These are phyloP conservation scores for Drosophila navojoa DNA, from an alignment of 1,140 invertebrate species.

Conservation along the genomic window DNA sequence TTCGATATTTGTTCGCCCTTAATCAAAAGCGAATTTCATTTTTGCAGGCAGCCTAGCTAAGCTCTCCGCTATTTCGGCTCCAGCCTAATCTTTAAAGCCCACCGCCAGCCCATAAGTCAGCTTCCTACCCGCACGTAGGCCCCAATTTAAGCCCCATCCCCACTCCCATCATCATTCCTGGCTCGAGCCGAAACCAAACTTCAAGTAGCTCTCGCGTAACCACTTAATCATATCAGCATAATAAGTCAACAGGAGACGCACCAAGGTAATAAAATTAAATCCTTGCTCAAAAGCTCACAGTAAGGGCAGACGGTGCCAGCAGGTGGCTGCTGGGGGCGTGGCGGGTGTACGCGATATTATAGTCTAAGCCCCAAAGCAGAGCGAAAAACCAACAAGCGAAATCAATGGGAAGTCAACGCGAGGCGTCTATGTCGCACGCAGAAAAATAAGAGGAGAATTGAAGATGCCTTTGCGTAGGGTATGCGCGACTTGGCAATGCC, in stretches of 20 bases:
- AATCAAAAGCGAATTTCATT: too few species aligned
- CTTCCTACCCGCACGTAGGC: background rate
- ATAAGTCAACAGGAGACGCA: slow-evolving; percentile 64
- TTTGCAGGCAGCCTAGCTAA: too few species aligned
- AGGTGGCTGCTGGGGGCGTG: background rate
- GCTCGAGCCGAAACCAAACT: slow-evolving; percentile 10
- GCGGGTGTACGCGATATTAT: slow-evolving; percentile 21
- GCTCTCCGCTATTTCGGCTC: too few species aligned
- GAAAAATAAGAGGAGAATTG: background rate
- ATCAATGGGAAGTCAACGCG: slow-evolving; percentile 50
- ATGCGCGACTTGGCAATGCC: background rate
- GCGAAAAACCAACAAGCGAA: slow-evolving; percentile 48
- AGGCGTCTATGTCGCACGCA: background rate
- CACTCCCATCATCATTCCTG: background rate
- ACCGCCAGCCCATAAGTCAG: slow-evolving; percentile 3
- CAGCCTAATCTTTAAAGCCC: too few species aligned
- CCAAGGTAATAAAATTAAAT: slow-evolving; percentile 77
- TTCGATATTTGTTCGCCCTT: background rate
- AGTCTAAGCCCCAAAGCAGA: slow-evolving; percentile 15
- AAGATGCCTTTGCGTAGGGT: background rate
- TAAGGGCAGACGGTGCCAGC: background rate
- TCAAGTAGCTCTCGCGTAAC: slow-evolving; percentile 33
- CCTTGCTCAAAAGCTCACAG: slow-evolving; percentile 62
- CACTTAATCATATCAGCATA: slow-evolving; percentile 81
- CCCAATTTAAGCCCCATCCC: background rate